These are phyloP conservation scores for Microctonus hyperodae DNA, from an alignment of 2,888 invertebrate genomes.

Conservation along the genomic window DNA sequence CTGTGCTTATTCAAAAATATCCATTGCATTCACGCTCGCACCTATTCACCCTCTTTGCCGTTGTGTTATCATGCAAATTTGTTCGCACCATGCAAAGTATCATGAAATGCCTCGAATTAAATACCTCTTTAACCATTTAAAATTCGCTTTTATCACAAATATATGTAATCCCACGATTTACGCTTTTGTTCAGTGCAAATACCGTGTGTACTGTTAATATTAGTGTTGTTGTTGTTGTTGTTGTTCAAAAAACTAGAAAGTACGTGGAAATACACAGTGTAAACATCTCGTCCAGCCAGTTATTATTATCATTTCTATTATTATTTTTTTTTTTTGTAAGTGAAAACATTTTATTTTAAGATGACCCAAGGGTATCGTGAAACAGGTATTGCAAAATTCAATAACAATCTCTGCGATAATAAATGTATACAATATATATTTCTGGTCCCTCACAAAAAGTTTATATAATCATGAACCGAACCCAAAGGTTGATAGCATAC, in stretches of 20 bases:
- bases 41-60: neutral
- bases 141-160: slow-evolving; percentile 12
- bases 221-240: no score
- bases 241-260: no score
- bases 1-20: neutral
- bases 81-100: slow-evolving; percentile 34
- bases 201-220: neutral
- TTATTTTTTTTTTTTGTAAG: neutral
- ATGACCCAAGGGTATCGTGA: neutral
- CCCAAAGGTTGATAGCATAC: no score
- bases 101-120: slow-evolving; percentile 34
- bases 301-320: neutral
- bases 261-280: no score
- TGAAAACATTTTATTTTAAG: neutral
- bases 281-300: neutral
- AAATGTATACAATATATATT: no score
- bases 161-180: slow-evolving; percentile 15
- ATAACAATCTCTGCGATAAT: neutral
- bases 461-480: no score
- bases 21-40: neutral
- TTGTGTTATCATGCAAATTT: slow-evolving; percentile 40
- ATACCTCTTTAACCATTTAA: slow-evolving; percentile 25
- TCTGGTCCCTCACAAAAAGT: no score
- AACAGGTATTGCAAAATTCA: neutral
- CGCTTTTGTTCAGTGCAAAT: slow-evolving; percentile 2